Percentiles rank a stretch among this genome's conserved stretches.
These are phyloP conservation scores for Ruditapes philippinarum DNA, from an alignment of 1,140 invertebrate genomes.

Conservation along the genomic window DNA sequence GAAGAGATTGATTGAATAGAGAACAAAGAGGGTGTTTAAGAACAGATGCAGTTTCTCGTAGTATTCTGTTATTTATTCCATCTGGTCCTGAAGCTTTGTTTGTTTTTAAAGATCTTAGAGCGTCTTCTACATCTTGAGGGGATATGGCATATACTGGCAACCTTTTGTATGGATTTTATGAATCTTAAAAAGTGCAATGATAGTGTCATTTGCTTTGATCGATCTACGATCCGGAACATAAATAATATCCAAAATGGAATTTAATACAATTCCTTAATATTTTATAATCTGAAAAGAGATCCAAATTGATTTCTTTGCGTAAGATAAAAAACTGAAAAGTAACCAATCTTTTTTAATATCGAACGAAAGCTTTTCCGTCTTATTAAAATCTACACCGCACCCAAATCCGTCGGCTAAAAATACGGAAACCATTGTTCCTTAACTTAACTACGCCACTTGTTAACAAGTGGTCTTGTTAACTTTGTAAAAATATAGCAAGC, in stretches of 20 bases:
- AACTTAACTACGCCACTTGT: slow-evolving; percentile 51
- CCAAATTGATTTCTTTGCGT: slow-evolving; percentile 17
- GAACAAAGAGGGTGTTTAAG: too few species aligned
- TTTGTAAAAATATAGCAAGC: too few species aligned
- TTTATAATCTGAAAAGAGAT: not conserved
- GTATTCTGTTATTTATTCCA: too few species aligned
- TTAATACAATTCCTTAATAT: not conserved
- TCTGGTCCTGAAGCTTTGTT: too few species aligned
- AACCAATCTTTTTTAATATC: not conserved
- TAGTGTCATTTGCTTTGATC: too few species aligned
- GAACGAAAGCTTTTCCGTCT: not conserved
- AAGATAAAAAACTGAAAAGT: not conserved
- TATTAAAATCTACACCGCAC: not conserved
- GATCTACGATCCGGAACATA: not conserved
- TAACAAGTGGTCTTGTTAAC: slow-evolving; percentile 50
- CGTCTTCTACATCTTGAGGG: too few species aligned
- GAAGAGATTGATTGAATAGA: too few species aligned
- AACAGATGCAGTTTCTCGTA: too few species aligned
- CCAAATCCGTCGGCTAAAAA: slow-evolving; percentile 59
- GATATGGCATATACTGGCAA: too few species aligned
- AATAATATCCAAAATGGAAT: not conserved
- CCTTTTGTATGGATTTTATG: not conserved
- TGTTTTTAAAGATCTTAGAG: too few species aligned
- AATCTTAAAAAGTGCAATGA: not conserved
- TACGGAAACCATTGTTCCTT: slow-evolving; percentile 52